These are phyloP conservation scores for Tipula helvola DNA, from an alignment of 2,888 invertebrate species.

Conservation along the genomic window DNA sequence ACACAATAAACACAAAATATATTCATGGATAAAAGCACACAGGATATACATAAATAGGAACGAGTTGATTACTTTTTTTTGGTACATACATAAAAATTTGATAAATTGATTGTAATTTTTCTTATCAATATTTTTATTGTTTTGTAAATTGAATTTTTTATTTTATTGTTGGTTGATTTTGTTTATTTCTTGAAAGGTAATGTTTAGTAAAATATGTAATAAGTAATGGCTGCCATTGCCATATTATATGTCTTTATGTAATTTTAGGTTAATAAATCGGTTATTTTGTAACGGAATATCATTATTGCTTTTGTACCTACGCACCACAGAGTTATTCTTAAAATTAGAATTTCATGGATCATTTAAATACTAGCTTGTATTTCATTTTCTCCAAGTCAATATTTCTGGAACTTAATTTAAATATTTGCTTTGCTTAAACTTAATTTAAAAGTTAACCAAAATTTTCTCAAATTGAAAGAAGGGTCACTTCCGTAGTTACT, in stretches of 20 bases:
- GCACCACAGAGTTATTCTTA: no score
- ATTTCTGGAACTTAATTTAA: no score
- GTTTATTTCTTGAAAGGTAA: background rate
- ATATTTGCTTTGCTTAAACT: no score
- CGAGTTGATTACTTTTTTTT: background rate
- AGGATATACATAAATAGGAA: background rate
- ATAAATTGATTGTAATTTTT: slow-evolving; percentile 4
- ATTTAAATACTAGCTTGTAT: no score
- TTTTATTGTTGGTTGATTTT: background rate
- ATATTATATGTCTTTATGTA: background rate
- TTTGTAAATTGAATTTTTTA: background rate
- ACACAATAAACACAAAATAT: background rate
- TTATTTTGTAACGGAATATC: background rate
- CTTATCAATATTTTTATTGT: background rate
- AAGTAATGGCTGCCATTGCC: background rate
- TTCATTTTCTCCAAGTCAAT: no score
- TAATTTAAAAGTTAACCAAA: no score
- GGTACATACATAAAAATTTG: background rate
- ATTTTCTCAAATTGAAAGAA: no score
- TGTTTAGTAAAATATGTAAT: background rate
- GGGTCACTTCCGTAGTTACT: no score
- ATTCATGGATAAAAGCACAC: background rate
- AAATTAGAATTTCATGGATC: no score
- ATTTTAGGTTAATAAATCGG: background rate
- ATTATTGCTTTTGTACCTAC: background rate